Evolutionary conservation across 2,797 vertebrate genomes (phyloP).

Genomic region (Epinephelus coioides): DNA sequence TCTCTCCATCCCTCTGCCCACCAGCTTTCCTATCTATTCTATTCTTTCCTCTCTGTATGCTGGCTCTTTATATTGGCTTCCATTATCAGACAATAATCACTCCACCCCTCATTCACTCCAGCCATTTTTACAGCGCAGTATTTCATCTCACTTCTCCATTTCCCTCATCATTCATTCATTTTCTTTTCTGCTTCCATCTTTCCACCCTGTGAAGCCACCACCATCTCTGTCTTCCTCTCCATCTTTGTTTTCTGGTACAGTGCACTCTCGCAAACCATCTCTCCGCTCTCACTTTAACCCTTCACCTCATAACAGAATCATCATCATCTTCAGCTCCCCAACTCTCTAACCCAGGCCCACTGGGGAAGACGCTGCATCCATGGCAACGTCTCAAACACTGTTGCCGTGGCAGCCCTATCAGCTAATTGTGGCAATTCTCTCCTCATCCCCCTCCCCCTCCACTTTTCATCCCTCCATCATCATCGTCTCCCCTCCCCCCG

Average conservation of each 20-base stretch:
- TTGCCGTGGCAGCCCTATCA: slow-evolving; percentile 73
- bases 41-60: slow-evolving; percentile 2
- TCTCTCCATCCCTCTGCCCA: slow-evolving; percentile 15
- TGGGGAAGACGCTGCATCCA: slow-evolving; percentile 46
- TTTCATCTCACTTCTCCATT: slow-evolving; percentile 15
- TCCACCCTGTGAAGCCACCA: background rate
- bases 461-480: slow-evolving; percentile 41
- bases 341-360: background rate
- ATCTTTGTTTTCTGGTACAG: slow-evolving; percentile 1
- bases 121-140: background rate
- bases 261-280: background rate
- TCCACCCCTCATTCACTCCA: slow-evolving; percentile 14
- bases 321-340: slow-evolving; percentile 37
- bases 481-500: slow-evolving; percentile 42
- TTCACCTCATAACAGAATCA: slow-evolving; percentile 24
- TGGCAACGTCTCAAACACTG: slow-evolving; percentile 76
- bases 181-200: slow-evolving; percentile 5
- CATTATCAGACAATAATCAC: slow-evolving; percentile 46
- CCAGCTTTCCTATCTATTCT: slow-evolving; percentile 1
- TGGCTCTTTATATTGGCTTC: slow-evolving; percentile 29
- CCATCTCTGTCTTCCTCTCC: slow-evolving; percentile 6
- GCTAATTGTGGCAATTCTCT: slow-evolving; percentile 83
- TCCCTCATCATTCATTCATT: too few relatives aligned
- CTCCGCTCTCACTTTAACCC: slow-evolving; percentile 14
- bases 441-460: slow-evolving; percentile 37